These are phyloP conservation scores for Nannoperca australis DNA, from an alignment of 2,797 vertebrate genomes.

Conservation along the genomic window DNA sequence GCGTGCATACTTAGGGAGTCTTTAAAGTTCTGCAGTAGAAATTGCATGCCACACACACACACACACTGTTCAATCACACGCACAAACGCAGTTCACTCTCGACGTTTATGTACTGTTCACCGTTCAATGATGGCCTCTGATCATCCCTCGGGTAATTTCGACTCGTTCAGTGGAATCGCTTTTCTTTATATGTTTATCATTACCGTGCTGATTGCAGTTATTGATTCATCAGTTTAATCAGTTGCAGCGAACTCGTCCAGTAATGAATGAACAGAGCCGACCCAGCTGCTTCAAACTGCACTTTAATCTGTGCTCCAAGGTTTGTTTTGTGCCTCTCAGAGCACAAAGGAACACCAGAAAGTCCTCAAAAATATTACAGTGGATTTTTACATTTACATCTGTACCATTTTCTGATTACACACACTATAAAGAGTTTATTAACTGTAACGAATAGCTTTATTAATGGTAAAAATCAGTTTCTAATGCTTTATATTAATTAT, in stretches of 20 bases:
- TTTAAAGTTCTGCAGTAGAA: conserved; percentile 35
- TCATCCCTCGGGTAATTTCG: conserved; percentile 62
- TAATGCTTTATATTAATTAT: background rate
- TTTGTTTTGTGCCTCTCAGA: background rate
- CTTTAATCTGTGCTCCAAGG: conserved; percentile 1
- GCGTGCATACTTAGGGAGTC: conserved; percentile 5
- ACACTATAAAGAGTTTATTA: background rate
- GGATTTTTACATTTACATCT: background rate
- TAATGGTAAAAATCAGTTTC: background rate
- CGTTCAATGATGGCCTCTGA: conserved; percentile 45
- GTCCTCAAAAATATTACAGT: background rate
- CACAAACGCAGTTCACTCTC: background rate
- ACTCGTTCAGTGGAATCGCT: conserved; percentile 51
- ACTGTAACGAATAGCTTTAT: background rate
- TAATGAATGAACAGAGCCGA: conserved; percentile 59
- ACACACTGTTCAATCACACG: conserved; percentile 14
- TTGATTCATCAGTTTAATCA: conserved; percentile 78
- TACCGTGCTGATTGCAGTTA: conserved; percentile 76
- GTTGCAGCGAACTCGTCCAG: conserved; percentile 38
- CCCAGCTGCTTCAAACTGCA: conserved; percentile 33
- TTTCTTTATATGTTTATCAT: conserved; percentile 75
- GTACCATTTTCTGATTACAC: too few species aligned
- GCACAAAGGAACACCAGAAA: background rate
- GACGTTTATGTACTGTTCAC: conserved; percentile 29
- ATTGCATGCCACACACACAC: background rate